Evolutionary conservation across 35 echinoderm and acorn worm genomes (phyloP).

Genomic region (Strongylocentrotus purpuratus): DNA sequence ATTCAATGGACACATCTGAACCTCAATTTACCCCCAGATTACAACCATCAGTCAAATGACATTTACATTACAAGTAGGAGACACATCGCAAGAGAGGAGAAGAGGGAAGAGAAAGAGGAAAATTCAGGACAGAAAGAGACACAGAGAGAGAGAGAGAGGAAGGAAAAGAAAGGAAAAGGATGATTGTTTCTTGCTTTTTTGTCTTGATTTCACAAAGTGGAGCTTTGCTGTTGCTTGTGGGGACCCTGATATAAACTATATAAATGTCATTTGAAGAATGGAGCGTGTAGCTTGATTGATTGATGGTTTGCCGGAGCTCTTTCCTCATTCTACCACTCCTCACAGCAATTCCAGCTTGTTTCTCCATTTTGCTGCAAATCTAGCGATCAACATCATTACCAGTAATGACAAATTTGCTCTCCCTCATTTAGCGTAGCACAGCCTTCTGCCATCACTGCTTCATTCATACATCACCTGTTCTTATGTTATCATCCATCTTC

Average conservation of each 20-base stretch:
- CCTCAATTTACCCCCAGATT: constrained; percentile 1
- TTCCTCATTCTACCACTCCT: constrained; percentile 18
- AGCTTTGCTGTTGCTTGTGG: neutral
- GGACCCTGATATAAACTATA: neutral
- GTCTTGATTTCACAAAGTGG: neutral
- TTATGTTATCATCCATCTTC: neutral
- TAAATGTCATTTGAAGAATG: constrained; percentile 22
- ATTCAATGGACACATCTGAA: neutral
- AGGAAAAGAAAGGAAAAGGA: neutral
- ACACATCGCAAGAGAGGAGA: neutral
- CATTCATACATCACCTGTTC: neutral
- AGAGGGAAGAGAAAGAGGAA: neutral
- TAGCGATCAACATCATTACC: constrained; percentile 27
- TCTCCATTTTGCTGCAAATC: constrained; percentile 38
- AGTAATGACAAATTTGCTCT: constrained; percentile 24
- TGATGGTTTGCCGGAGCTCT: neutral
- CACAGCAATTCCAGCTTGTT: neutral
- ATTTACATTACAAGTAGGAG: neutral
- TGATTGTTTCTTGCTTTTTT: neutral
- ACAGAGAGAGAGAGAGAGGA: neutral
- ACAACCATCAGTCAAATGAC: constrained; percentile 22
- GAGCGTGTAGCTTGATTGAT: constrained; percentile 5
- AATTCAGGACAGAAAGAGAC: too few relatives aligned
- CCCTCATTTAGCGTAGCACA: constrained; percentile 26
- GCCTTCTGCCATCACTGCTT: neutral